Evolutionary conservation across 2,113 vertebrate genomes (phyloP), one percentile per base, ranked within the genome.

Genomic region (Murina feae): DNA sequence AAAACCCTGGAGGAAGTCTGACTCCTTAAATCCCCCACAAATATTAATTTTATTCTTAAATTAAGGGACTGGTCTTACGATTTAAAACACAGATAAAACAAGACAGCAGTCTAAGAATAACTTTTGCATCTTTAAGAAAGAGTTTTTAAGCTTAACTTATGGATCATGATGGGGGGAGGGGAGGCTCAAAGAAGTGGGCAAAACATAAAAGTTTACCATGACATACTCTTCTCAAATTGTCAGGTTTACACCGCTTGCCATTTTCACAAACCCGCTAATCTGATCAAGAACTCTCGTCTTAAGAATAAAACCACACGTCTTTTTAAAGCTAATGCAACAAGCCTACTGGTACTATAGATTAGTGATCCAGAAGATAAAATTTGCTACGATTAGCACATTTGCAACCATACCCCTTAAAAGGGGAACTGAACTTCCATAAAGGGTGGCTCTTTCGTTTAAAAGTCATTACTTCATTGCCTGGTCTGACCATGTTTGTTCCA

Each of bases 31-130:
- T 51, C 88, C 72, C 83, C 65, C 35, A 63, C 8, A 79, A 75
- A 30, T 39, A 82, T 51, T 32, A 47, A 66, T 44, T 84, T 95
- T 65, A 89, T 79, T 96, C 18, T 86, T 79, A 89, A 82, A 81
- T 81, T 68, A 87, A 87, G 80, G 35, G 35, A 86, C 32, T 72
- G 25, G 32, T 82, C 18, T 91, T 71, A 95, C 18, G 53, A 58
- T 74, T 94, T 69, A 94, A 87, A 94, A 88, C 55, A 63, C 35
- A 66, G 55, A 83, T 51, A 89, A 92, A 85, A 93, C 68, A 28
- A 44, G 4, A 79, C 4, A 53, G 28, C 30, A 42, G 49, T 75
- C 55, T 65, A 92, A 76, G 44, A 87, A 93, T 23, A 81, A 25
- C 72, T 13, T 79, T 78, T 82, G 42, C 72, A 86, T 78, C 85